Evolutionary conservation across 2,888 invertebrate species (phyloP).

Genomic region (Dolomedes plantarius): DNA sequence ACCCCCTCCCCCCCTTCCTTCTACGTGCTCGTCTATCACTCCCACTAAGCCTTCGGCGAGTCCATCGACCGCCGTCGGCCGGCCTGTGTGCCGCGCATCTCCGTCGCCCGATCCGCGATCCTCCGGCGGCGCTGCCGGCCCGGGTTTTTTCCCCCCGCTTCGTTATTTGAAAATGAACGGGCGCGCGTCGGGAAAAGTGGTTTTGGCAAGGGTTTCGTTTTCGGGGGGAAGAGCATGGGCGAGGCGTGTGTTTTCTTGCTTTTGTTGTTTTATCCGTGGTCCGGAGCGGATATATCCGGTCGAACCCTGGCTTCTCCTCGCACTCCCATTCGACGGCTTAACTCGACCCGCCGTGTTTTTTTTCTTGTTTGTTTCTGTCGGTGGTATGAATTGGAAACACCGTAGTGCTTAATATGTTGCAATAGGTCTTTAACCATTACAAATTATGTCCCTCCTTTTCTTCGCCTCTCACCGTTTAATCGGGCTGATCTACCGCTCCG

Average conservation of each 20-base stretch:
- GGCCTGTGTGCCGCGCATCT: not conserved
- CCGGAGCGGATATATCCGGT: conserved; percentile 13
- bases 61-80: conserved; percentile 12
- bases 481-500: not conserved
- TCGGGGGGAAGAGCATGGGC: not conserved
- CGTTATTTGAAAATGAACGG: not conserved
- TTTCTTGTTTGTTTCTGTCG: not conserved
- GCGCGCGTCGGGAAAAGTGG: conserved; percentile 7
- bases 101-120: conserved; percentile 2
- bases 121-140: not conserved
- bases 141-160: not conserved
- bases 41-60: no score
- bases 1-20: not conserved
- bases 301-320: not conserved
- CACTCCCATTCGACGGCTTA: not conserved
- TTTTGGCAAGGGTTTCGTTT: conserved; percentile 14
- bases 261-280: conserved; percentile 14
- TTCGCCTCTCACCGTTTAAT: not conserved
- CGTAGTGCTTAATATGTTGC: conserved; percentile 1
- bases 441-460: not conserved
- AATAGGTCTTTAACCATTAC: conserved; percentile 13
- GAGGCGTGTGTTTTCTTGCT: not conserved
- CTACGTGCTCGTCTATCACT: not conserved
- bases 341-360: not conserved
- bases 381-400: not conserved